Base-by-base conservation (phyloP, 1,140 invertebrate species). In the Procambarus virginalis region DNA sequence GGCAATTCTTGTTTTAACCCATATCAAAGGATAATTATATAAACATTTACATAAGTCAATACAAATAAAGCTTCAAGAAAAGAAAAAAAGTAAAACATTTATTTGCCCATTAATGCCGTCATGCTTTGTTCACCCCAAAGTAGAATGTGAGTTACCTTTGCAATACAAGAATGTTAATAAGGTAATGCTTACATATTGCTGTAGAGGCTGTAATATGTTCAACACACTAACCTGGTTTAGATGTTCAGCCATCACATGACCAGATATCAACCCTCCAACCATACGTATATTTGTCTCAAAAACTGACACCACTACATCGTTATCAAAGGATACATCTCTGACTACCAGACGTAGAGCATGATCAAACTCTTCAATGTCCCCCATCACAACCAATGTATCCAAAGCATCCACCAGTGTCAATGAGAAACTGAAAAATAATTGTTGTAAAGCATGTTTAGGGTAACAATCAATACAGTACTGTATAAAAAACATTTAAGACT, bases 231-330 rank as follows among this genome's bases (percentile, higher is more conserved):
- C 91, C 89, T 92, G 91, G 78, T 91, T 90, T 45, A 92, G 84
- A 77, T 91, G 91, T 68, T 92, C 91, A 60, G 98, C 96, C 79
- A 99, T 94, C 90, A 99, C 96, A 94, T 99, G 99, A n/a, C 97
- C 98, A 75, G 97, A 98, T 3, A 99, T 93, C 64, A 99, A 94
- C 70, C 98, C 98, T 96, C 99, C 99, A 49, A 99, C 94, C 94
- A 99, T 97, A 90, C 99, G 95, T 93, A 99, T 99, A 94, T 99
- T 99, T 14, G 98, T 99, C 95, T 99, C 99, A 95, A 99, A 99
- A 9, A 99, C 97, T 1, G 98, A 99, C 20, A 99, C 98, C 90
- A 99, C 96, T 86, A 99, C 96, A 95, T 99, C 98, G 92, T 96
- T 97, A 94, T 99, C 98, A 94, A 99, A 99, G 89, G 95, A 96